Percentiles rank a stretch among this genome's conserved stretches.
Conservation (phyloP, 1,140 invertebrate genomes). For the Venturia canescens region DNA sequence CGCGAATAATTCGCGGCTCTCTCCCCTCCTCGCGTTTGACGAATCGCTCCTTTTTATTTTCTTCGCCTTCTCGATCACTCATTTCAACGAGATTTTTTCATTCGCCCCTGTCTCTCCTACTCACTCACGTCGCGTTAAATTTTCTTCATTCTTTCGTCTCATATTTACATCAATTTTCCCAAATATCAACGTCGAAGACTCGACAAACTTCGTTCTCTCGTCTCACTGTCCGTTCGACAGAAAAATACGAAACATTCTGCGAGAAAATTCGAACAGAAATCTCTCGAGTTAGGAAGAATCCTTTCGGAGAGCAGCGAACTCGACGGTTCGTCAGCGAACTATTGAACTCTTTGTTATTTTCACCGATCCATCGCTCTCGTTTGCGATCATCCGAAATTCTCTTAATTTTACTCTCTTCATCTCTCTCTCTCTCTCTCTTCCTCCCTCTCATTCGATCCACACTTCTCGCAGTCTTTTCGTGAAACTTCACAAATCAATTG, state of each 20-base stretch:
- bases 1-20: constrained; percentile 10
- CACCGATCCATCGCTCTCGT: constrained; percentile 58
- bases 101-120: no score
- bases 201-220: constrained; percentile 16
- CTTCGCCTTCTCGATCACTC: no score
- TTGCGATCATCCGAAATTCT: neutral
- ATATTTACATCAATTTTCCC: constrained; percentile 37
- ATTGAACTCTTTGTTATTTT: neutral
- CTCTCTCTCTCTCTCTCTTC: neutral
- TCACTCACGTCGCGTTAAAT: neutral
- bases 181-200: neutral
- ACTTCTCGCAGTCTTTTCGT: neutral
- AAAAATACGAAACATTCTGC: neutral
- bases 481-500: constrained; percentile 70
- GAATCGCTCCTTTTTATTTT: neutral
- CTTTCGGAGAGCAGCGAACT: neutral
- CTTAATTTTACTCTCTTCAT: constrained; percentile 10
- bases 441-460: constrained; percentile 23
- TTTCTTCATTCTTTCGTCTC: constrained; percentile 48
- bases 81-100: no score
- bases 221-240: neutral
- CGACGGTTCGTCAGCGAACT: constrained; percentile 15
- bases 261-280: neutral
- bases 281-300: constrained; percentile 14
- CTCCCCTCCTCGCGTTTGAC: neutral